Percentiles rank a stretch among this genome's conserved stretches.
phyloP scores from a whole-genome alignment of 2,797 vertebrate species.

The Enteromius radiatus region DNA sequence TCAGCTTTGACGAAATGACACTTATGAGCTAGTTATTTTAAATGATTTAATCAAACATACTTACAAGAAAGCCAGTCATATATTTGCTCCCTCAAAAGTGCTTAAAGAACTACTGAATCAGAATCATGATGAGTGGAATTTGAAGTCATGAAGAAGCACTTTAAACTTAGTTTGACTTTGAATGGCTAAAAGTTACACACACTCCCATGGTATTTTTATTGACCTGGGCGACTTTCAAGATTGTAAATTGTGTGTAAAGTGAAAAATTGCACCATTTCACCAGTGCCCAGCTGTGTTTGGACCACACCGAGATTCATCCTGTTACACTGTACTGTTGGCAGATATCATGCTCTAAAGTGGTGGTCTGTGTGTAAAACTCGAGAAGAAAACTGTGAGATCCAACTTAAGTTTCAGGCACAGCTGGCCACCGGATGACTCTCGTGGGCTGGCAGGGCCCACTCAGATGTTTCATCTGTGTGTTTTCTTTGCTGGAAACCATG shows the following conservation, averaged over 20 bases:
- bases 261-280: not conserved
- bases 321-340: conserved; percentile 29
- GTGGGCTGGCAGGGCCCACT: conserved; percentile 21
- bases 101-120: not conserved
- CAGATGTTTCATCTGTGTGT: conserved; percentile 29
- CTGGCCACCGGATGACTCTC: conserved; percentile 32
- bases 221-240: not conserved
- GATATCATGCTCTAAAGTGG: not conserved
- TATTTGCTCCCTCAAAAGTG: not conserved
- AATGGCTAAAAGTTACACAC: not conserved
- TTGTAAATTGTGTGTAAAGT: conserved; percentile 23
- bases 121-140: not conserved
- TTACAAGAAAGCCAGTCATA: not conserved
- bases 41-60: not conserved
- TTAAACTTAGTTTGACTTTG: conserved; percentile 2
- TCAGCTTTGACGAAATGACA: not conserved
- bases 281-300: conserved; percentile 21
- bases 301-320: conserved; percentile 23
- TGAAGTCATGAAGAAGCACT: not conserved
- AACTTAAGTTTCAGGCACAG: conserved; percentile 10
- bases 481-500: conserved; percentile 31
- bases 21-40: not conserved
- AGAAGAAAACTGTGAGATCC: conserved; percentile 31
- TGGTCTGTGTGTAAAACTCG: conserved; percentile 25
- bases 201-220: not conserved